Base-by-base conservation (phyloP, 2,797 vertebrate species). In the Labeo calbasu region DNA sequence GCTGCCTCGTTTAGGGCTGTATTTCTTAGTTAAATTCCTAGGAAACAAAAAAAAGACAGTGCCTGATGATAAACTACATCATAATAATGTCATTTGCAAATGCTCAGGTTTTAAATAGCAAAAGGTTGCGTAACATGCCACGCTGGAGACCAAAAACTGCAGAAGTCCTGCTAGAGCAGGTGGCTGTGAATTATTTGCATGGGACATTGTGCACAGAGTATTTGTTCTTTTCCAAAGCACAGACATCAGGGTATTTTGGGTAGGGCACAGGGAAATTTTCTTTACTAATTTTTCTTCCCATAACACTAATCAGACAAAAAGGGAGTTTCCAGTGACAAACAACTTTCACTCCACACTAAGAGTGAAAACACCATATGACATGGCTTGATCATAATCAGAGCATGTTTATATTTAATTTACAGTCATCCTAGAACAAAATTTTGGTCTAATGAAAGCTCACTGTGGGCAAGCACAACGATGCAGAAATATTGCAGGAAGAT, bases 11-110 rank as follows among this genome's bases (percentile, higher is more conserved):
- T 97, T 97, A 40, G 95, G 92, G 84, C 96, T 94, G 76, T 96
- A 96, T 89, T 97, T 97, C 92, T 97, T 97, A 82, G 96, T 96
- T 86, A 97, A 93, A 90, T 93, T 97, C 92, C 97, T 97, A 82
- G 88, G 66, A 88, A 51, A 21, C 12, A 55, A 51, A 89, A 25
- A 76, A 82, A 59, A 53, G 36, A 12, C n/a, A 69, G 19, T 1
- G 63, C 1, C 19, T 53, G 19, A n/a, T 32, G 61, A 43, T 28
- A 23, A 72, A n/a, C 51, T 46, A 66, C 73, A 57, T 77, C 32
- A 57, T 73, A 77, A 43, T 28, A 46, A 53, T n/a, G 23, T 14
- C 15, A 83, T 69, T 77, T 55, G 48, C 63, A 83, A 68, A 63
- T 4, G 32, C 28, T 77, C 72, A 77, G 28, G 36, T 69, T 84